Conservation (phyloP, 2,888 invertebrate species). For the Adelphocoris suturalis region DNA sequence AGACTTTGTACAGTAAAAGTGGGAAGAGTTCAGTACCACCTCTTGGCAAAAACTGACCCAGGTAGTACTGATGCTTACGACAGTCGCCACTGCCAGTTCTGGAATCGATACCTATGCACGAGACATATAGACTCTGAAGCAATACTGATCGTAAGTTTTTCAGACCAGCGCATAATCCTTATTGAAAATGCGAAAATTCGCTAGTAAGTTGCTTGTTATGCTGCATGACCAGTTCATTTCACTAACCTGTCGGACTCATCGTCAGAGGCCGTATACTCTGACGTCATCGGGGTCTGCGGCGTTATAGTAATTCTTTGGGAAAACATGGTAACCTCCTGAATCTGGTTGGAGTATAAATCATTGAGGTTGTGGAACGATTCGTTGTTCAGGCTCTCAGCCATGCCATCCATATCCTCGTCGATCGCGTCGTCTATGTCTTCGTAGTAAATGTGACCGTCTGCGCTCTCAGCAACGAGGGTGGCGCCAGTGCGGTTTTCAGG, state of each 20-base stretch:
- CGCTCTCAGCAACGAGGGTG: background rate
- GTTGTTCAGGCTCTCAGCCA: background rate
- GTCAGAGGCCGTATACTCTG: background rate
- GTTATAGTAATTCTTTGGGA: background rate
- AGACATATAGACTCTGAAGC: too few species aligned
- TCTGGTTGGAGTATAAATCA: background rate
- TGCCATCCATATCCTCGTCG: background rate
- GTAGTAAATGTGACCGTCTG: background rate
- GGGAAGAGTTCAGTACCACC: too few species aligned
- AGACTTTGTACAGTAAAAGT: too few species aligned
- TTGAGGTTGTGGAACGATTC: background rate
- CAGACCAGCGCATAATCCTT: too few species aligned
- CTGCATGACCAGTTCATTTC: too few species aligned
- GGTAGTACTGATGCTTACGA: too few species aligned
- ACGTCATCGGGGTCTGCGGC: background rate
- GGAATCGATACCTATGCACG: too few species aligned
- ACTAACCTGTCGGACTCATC: background rate
- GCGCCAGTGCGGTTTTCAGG: background rate
- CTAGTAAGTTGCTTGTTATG: too few species aligned
- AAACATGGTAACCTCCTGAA: background rate
- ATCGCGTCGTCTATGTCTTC: background rate
- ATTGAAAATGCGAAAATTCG: too few species aligned
- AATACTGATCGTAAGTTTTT: too few species aligned
- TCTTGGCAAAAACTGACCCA: too few species aligned
- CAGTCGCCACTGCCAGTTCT: too few species aligned